Evolutionary conservation across 2,113 vertebrate genomes (phyloP).

Genomic region (Ciconia boyciana): DNA sequence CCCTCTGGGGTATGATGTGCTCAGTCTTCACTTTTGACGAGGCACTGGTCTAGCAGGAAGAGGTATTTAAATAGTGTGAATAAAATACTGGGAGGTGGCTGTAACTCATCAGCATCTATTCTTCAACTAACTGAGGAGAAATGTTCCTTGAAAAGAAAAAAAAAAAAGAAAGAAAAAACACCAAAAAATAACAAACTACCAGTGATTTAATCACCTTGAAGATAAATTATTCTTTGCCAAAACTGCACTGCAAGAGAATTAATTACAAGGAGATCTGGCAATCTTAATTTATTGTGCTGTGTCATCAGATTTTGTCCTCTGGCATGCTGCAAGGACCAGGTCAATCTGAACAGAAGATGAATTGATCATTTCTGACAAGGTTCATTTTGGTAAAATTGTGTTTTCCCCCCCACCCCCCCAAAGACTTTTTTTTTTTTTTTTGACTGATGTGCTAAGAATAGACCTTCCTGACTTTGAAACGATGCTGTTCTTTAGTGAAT

Average conservation of each 20-base stretch:
- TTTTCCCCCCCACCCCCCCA: background rate
- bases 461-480: slow-evolving; percentile 47
- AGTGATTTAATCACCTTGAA: background rate
- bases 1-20: background rate
- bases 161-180: too few species aligned
- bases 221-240: slow-evolving; percentile 20
- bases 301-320: slow-evolving; percentile 7
- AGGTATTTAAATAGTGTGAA: background rate
- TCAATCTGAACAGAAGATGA: background rate
- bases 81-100: background rate
- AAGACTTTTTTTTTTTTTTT: background rate
- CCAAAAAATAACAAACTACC: background rate
- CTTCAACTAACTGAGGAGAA: background rate
- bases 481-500: slow-evolving; percentile 12
- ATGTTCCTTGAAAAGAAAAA: background rate
- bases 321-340: background rate
- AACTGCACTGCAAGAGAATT: slow-evolving; percentile 4
- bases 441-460: slow-evolving; percentile 54
- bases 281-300: background rate
- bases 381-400: slow-evolving; percentile 31
- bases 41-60: background rate
- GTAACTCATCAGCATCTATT: background rate
- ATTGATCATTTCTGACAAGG: slow-evolving; percentile 56
- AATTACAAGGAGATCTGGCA: slow-evolving; percentile 34
- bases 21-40: background rate